A percentile compares a stretch with the other conserved stretches of the same genome.
Evolutionary conservation across 2,113 vertebrate species (phyloP).

Genomic region (Pteropus alecto): DNA sequence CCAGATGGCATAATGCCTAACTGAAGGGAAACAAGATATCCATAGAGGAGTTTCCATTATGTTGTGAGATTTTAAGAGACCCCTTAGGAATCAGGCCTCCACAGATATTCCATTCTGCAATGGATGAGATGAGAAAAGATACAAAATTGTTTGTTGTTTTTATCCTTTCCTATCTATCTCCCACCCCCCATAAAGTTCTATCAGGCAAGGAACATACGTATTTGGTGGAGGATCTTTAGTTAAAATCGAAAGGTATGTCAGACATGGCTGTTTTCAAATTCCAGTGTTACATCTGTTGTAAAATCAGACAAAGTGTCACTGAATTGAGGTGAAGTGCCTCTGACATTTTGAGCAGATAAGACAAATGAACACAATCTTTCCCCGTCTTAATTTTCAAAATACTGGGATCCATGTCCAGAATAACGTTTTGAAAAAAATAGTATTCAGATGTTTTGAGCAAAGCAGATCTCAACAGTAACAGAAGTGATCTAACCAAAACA

Average conservation of each 20-base stretch:
- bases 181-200: not conserved
- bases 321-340: constrained; percentile 58
- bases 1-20: not conserved
- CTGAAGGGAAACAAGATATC: not conserved
- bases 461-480: constrained; percentile 44
- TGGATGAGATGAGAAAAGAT: constrained; percentile 9
- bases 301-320: constrained; percentile 74
- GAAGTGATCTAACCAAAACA: constrained; percentile 70
- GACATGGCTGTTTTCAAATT: constrained; percentile 49
- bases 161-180: not conserved
- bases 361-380: not conserved
- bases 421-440: constrained; percentile 31
- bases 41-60: not conserved
- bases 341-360: constrained; percentile 66
- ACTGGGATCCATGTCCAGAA: not conserved
- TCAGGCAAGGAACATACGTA: not conserved
- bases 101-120: constrained; percentile 53
- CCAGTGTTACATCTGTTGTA: constrained; percentile 60
- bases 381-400: not conserved
- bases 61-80: constrained; percentile 64
- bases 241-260: constrained; percentile 22
- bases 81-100: constrained; percentile 35
- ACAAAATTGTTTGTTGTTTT: constrained; percentile 39
- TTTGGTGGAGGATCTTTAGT: constrained; percentile 25
- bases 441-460: constrained; percentile 50